phyloP scores from a whole-genome alignment of 2,113 vertebrate genomes.

The Dinomys branickii region DNA sequence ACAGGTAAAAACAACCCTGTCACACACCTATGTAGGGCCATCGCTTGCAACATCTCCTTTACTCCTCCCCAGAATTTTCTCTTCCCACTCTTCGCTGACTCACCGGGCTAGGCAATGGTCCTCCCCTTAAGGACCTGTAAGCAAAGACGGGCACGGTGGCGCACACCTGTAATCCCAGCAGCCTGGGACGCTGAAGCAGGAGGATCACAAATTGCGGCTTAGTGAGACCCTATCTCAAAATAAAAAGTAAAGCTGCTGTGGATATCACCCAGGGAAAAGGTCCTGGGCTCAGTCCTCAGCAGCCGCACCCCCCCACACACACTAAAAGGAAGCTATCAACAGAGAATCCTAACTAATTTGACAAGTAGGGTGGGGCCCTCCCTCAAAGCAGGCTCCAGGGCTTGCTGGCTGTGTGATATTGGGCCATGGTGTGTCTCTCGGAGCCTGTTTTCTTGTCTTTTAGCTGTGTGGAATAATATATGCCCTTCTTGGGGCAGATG shows the following conservation, averaged over 20 bases:
- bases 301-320: neutral
- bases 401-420: neutral
- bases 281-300: neutral
- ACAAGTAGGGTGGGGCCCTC: neutral
- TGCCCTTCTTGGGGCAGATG: neutral
- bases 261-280: neutral
- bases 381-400: neutral
- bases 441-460: neutral
- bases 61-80: neutral
- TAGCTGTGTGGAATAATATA: neutral
- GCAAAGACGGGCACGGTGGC: neutral
- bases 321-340: neutral
- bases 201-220: neutral
- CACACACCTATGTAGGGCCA: neutral
- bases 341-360: neutral
- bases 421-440: neutral
- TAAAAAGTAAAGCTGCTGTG: neutral
- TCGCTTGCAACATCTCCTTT: neutral
- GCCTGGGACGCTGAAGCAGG: neutral
- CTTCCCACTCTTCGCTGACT: neutral
- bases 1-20: neutral
- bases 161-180: neutral
- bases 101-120: too few relatives aligned
- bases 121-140: neutral
- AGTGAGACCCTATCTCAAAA: neutral